Evolutionary conservation across 2,888 invertebrate species (phyloP).

Genomic region (Mythimna ferrago): DNA sequence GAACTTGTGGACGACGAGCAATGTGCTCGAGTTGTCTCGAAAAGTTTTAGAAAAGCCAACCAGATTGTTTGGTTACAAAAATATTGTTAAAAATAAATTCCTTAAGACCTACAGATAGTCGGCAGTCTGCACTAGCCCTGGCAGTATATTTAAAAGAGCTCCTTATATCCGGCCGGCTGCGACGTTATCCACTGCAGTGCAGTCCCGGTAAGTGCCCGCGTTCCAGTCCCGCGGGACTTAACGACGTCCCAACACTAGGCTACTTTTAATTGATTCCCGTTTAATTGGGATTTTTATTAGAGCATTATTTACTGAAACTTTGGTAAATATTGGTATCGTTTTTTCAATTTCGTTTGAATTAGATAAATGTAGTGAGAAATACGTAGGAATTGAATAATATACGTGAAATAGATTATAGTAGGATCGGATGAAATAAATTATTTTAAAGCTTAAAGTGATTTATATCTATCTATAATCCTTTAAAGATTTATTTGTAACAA

Average conservation of each 20-base stretch:
- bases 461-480: neutral
- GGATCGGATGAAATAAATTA: neutral
- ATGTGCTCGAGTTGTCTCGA: too few relatives aligned
- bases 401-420: neutral
- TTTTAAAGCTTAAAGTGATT: neutral
- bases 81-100: neutral
- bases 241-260: conserved; percentile 5
- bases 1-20: too few relatives aligned
- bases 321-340: neutral
- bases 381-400: conserved; percentile 16
- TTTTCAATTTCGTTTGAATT: conserved; percentile 12
- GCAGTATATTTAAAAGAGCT: conserved; percentile 51
- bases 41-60: neutral
- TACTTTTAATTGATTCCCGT: conserved; percentile 46
- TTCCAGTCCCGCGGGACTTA: conserved; percentile 27
- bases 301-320: conserved; percentile 13
- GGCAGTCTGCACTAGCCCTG: conserved; percentile 5
- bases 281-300: conserved; percentile 39
- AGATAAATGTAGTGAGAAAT: conserved; percentile 1
- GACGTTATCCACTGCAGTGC: conserved; percentile 58
- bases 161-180: conserved; percentile 33
- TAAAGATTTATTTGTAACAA: neutral
- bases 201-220: conserved; percentile 30
- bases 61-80: neutral
- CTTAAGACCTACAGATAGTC: neutral